A percentile compares a stretch with the other conserved stretches of the same genome.
Conservation (phyloP, 2,113 vertebrate species). For the Cynoglossus semilaevis region DNA sequence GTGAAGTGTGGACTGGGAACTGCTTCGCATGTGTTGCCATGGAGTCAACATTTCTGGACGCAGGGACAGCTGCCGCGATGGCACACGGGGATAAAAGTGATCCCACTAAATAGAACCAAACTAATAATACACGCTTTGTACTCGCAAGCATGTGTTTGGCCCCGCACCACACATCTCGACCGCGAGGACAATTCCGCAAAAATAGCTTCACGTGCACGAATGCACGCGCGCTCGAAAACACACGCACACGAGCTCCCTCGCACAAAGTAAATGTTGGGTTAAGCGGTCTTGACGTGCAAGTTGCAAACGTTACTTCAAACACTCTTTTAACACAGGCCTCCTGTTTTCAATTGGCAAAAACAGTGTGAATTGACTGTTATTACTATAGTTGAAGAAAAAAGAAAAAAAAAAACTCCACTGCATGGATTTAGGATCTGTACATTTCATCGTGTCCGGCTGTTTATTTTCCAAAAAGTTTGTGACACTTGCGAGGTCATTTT, state of each 20-base stretch:
- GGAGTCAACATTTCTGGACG: slow-evolving; percentile 29
- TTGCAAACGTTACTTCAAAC: too few relatives aligned
- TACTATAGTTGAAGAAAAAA: too few relatives aligned
- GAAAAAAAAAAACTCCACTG: too few relatives aligned
- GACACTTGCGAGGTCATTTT: background rate
- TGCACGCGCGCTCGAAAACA: background rate
- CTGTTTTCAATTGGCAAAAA: too few relatives aligned
- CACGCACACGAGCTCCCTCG: slow-evolving; percentile 10
- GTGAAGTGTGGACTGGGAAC: slow-evolving; percentile 24
- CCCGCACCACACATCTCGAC: slow-evolving; percentile 24
- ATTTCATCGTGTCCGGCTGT: too few relatives aligned
- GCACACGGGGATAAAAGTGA: slow-evolving; percentile 38
- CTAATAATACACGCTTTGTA: slow-evolving; percentile 42
- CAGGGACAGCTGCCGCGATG: slow-evolving; percentile 52
- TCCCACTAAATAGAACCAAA: slow-evolving; percentile 44
- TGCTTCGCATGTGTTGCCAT: slow-evolving; percentile 36
- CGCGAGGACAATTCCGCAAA: slow-evolving; percentile 24
- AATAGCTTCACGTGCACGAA: slow-evolving; percentile 14
- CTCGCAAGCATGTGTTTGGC: slow-evolving; percentile 33
- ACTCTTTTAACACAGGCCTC: too few relatives aligned
- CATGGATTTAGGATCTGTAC: too few relatives aligned
- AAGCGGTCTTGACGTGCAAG: too few relatives aligned
- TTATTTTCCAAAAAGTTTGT: too few relatives aligned
- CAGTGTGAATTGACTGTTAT: too few relatives aligned
- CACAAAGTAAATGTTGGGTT: background rate